Conservation (phyloP, 2,888 invertebrate species). For the Polietes domitor region DNA sequence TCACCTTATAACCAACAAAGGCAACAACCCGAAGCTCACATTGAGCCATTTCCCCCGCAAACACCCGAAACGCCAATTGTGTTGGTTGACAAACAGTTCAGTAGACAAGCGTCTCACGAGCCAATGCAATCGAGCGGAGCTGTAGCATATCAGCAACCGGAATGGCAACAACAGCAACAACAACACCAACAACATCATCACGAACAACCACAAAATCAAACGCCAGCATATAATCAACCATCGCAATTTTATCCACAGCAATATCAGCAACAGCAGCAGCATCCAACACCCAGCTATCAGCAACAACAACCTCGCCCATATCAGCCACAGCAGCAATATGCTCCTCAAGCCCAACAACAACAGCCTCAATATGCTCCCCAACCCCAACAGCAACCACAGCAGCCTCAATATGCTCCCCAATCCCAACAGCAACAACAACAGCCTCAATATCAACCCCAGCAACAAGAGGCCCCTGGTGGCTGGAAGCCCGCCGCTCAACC, state of each 20-base stretch:
- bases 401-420: conserved; percentile 56
- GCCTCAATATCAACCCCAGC: conserved; percentile 50
- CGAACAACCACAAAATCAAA: conserved; percentile 41
- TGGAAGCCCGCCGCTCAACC: conserved; percentile 69
- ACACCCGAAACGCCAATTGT: conserved; percentile 66
- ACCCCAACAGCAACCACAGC: conserved; percentile 26
- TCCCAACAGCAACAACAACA: conserved; percentile 67
- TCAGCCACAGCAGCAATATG: conserved; percentile 56
- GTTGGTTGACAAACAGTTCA: conserved; percentile 72
- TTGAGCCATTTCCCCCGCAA: conserved; percentile 67
- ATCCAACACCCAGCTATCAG: conserved; percentile 62
- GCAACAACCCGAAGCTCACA: conserved; percentile 48
- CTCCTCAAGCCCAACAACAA: conserved; percentile 29
- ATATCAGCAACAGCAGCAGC: conserved; percentile 55
- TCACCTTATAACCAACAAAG: conserved; percentile 61
- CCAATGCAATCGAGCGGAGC: conserved; percentile 58
- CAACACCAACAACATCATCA: conserved; percentile 51
- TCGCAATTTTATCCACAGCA: conserved; percentile 52
- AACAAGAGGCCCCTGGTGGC: conserved; percentile 67
- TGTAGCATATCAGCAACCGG: conserved; percentile 48
- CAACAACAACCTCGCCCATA: conserved; percentile 64
- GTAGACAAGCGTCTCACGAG: conserved; percentile 74
- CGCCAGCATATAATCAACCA: conserved; percentile 1
- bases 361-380: conserved; percentile 45
- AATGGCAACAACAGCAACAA: conserved; percentile 54